Evolutionary conservation across 2,888 invertebrate genomes (phyloP), one percentile per base, ranked within the genome.

Genomic region (Muschampia plurimacula): DNA sequence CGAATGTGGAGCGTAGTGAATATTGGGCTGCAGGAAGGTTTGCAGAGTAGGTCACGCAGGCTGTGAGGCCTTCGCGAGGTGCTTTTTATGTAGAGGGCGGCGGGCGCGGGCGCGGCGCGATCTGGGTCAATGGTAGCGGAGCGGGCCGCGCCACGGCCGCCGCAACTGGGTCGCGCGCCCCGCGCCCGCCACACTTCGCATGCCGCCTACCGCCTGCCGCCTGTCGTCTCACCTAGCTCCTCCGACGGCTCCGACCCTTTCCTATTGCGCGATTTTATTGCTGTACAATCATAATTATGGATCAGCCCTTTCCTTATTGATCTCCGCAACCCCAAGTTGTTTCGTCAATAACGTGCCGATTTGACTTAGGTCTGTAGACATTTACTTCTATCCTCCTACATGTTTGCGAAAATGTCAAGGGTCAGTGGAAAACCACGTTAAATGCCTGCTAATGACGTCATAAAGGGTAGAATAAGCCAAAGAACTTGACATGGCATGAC

Each of bases 91-190:
- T 46, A 46, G 64, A 49, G 57, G 64, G 79, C 85, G 82, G 84
- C 84, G 74, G 80, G 74, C 78, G 81, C 77, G 82, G 82, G 83
- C 80, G 81, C 22, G 79, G 80, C 81, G 83, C 83, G 81, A 83
- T 77, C 79, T 83, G 77, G 83, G 84, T 84, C 83, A 83, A 81
- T 83, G 83, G 82, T 82, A 89, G 85, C 86, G 78, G 82, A 80
- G 79, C 80, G 80, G 79, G 76, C 69, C 67, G 69, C 77, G 66
- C 73, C 74, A 59, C 74, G 78, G 77, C 77, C 78, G 78, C 75
- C 75, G 80, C 81, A 79, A 79, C 76, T 79, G 78, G 80, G 81
- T 81, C 82, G 79, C 69, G 39, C 68, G 28, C 52, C 65, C 67
- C 62, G 67, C 74, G 39, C 76, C 62, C 65, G 74, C 60, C 75